Percentiles rank a stretch among this genome's conserved stretches.
Conservation (phyloP, 2,113 vertebrate species). For the Notiomystis cincta region DNA sequence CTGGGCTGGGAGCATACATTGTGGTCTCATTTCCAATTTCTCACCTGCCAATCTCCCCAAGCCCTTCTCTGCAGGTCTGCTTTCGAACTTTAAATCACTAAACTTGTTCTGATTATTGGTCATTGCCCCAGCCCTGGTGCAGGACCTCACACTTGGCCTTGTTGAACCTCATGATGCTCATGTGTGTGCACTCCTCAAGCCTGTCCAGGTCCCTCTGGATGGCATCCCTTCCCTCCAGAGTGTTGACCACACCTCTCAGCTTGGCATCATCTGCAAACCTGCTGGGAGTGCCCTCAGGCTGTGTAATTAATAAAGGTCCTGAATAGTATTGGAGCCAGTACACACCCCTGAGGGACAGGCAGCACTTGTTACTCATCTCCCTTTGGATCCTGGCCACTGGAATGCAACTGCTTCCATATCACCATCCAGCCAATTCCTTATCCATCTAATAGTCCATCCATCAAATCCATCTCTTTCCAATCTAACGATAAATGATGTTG, state of each 20-base stretch:
- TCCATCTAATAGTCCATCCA: background rate
- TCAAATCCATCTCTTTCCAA: rapidly evolving
- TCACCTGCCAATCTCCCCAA: background rate
- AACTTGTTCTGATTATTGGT: background rate
- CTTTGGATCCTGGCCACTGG: background rate
- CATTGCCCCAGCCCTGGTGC: background rate
- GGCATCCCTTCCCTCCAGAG: background rate
- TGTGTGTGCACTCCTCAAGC: background rate
- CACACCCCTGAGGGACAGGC: background rate
- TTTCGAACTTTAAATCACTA: background rate
- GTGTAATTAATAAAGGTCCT: background rate
- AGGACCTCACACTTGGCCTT: background rate
- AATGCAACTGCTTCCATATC: background rate
- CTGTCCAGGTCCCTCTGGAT: background rate
- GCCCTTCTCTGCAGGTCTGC: background rate
- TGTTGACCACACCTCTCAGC: background rate
- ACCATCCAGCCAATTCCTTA: background rate
- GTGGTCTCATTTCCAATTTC: rapidly evolving
- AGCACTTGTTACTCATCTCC: background rate
- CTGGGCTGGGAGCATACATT: background rate
- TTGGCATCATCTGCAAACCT: background rate
- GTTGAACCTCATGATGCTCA: background rate
- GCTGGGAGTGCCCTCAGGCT: background rate
- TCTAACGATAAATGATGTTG: background rate
- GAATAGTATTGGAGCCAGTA: background rate